These are phyloP conservation scores for Ochropleura leucogaster DNA, from an alignment of 2,888 invertebrate genomes.

Conservation along the genomic window DNA sequence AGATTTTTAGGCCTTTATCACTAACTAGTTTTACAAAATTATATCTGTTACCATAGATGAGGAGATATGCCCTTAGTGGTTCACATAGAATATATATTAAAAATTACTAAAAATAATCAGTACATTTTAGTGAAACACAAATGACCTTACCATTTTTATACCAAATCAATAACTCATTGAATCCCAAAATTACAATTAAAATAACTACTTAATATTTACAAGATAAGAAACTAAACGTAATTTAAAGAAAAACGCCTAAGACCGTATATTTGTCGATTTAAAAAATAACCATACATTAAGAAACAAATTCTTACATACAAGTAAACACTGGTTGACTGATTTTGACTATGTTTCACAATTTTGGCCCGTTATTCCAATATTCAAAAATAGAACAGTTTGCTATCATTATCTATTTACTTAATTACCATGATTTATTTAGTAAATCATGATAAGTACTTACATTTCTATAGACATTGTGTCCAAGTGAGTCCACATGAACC, in stretches of 20 bases:
- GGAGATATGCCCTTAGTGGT: constrained; percentile 83
- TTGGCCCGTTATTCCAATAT: constrained; percentile 88
- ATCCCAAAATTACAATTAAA: constrained; percentile 74
- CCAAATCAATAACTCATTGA: constrained; percentile 78
- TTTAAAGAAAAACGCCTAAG: constrained; percentile 66
- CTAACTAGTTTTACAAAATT: constrained; percentile 59
- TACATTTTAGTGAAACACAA: constrained; percentile 89
- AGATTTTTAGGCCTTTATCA: constrained; percentile 66
- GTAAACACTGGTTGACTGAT: constrained; percentile 82
- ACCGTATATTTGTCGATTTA: constrained; percentile 61
- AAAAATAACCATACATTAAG: constrained; percentile 66
- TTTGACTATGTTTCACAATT: constrained; percentile 87
- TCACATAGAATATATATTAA: constrained; percentile 85
- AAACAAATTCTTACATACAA: constrained; percentile 66
- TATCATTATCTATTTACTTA: constrained; percentile 67
- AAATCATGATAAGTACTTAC: constrained; percentile 80
- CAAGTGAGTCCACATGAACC: constrained; percentile 69
- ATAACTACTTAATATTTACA: constrained; percentile 72
- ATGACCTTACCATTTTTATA: constrained; percentile 79
- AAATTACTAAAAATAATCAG: constrained; percentile 89
- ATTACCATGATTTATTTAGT: constrained; percentile 71
- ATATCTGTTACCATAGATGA: constrained; percentile 83
- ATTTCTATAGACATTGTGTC: constrained; percentile 67
- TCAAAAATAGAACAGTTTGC: constrained; percentile 75
- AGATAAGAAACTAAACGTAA: constrained; percentile 65